These are phyloP conservation scores for Drosophila mojavensis DNA, from an alignment of 1,140 invertebrate species.

Conservation along the genomic window DNA sequence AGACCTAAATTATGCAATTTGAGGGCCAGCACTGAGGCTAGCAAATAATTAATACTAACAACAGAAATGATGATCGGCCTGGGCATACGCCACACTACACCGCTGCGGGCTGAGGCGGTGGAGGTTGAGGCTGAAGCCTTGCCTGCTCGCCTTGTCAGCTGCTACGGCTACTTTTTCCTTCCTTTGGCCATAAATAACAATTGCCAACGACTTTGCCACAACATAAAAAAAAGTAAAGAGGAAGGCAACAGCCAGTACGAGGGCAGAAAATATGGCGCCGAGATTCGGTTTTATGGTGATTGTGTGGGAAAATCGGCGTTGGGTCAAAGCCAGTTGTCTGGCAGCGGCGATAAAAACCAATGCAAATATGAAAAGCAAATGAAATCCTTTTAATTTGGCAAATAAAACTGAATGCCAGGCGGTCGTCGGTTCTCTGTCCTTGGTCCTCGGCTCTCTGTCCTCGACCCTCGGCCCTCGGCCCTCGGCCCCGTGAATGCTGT, in stretches of 20 bases:
- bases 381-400: conserved; percentile 80
- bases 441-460: neutral
- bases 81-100: conserved; percentile 22
- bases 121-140: conserved; percentile 17
- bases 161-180: conserved; percentile 11
- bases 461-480: neutral
- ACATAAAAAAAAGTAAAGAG: neutral
- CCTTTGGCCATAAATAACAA: conserved; percentile 72
- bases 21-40: conserved; percentile 43
- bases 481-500: neutral
- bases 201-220: conserved; percentile 36
- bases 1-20: conserved; percentile 59
- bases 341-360: conserved; percentile 67
- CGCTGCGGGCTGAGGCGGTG: conserved; percentile 12
- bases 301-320: conserved; percentile 63
- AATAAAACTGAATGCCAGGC: conserved; percentile 67
- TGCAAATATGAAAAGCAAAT: conserved; percentile 76
- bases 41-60: conserved; percentile 77
- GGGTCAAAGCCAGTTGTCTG: conserved; percentile 29
- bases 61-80: conserved; percentile 42
- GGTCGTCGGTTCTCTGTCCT: neutral
- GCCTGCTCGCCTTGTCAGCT: conserved; percentile 15
- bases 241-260: conserved; percentile 1
- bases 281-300: conserved; percentile 74
- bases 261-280: conserved; percentile 56